Percentiles rank a stretch among this genome's conserved stretches.
Evolutionary conservation across 1,140 invertebrate species (phyloP).

Genomic region (Ostrea denselamellosa): DNA sequence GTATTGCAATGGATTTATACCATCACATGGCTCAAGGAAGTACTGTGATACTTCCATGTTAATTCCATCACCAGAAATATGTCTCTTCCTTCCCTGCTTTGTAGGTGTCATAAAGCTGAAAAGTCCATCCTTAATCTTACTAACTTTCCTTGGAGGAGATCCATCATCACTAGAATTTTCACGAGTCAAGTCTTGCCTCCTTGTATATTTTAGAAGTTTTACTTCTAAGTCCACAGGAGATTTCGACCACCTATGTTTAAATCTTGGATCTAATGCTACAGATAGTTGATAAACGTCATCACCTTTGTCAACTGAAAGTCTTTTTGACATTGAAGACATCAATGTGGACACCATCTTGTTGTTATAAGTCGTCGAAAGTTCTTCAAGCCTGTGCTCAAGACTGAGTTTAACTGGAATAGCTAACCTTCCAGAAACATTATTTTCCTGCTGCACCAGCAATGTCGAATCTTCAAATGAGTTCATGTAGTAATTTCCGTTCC

Average conservation of each 20-base stretch:
- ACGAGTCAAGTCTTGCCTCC: background rate
- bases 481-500: slow-evolving; percentile 36
- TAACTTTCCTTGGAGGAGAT: no score
- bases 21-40: background rate
- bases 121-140: background rate
- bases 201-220: background rate
- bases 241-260: slow-evolving; percentile 44
- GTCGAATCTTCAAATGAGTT: slow-evolving; percentile 52
- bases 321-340: slow-evolving; percentile 13
- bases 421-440: slow-evolving; percentile 41
- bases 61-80: slow-evolving; percentile 1
- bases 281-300: slow-evolving; percentile 9
- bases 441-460: slow-evolving; percentile 41
- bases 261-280: slow-evolving; percentile 49
- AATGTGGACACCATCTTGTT: slow-evolving; percentile 36
- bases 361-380: slow-evolving; percentile 39
- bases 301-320: background rate
- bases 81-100: slow-evolving; percentile 31
- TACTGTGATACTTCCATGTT: slow-evolving; percentile 33
- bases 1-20: slow-evolving; percentile 20
- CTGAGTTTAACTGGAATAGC: slow-evolving; percentile 34
- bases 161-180: slow-evolving; percentile 25
- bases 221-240: background rate
- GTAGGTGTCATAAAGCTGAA: slow-evolving; percentile 29
- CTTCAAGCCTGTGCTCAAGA: slow-evolving; percentile 20